Base-by-base conservation (phyloP, 2,888 invertebrate species). In the Ethmia dodecea region DNA sequence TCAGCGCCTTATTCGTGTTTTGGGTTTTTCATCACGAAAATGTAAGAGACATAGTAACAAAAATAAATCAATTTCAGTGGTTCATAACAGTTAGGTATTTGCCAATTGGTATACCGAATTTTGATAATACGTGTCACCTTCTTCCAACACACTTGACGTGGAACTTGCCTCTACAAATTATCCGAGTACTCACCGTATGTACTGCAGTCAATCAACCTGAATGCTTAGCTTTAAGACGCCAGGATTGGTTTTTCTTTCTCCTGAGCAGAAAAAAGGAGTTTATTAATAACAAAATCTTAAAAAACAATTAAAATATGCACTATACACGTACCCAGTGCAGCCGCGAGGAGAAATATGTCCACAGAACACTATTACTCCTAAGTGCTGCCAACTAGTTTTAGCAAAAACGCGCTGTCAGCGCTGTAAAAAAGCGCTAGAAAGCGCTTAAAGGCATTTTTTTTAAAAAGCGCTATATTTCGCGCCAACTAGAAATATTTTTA, bases 91-190 rank as follows among this genome's bases (percentile, higher is more conserved):
- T n/a, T n/a, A n/a, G n/a, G n/a, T n/a, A n/a, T n/a, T 22, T 34
- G 32, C 22, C 32, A 37, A 63, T 64, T 65, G 60, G 64, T 62
- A 70, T 67, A 59, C 62, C 58, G 55, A 64, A 69, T 72, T 72
- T 65, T 71, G 75, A 71, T 83, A 80, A 80, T 84, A 86, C 86
- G 86, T 86, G 86, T 86, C 86, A 86, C 83, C 81, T 83, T 64
- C 55, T 58, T 76, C 75, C 74, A 81, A 75, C 80, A 77, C 79
- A 79, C 83, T 84, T 86, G 86, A 86, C 86, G 86, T 86, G 84
- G 84, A 83, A 83, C 75, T 66, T 57, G 72, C 69, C 62, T 55
- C 52, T 51, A 57, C 53, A 68, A 64, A 72, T 69, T 72, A 59
- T 56, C 63, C 52, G 52, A 61, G 61, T 55, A 76, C 79, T 73